Evolutionary conservation across 2,797 vertebrate genomes (phyloP).

Genomic region (Xenentodon cancila): DNA sequence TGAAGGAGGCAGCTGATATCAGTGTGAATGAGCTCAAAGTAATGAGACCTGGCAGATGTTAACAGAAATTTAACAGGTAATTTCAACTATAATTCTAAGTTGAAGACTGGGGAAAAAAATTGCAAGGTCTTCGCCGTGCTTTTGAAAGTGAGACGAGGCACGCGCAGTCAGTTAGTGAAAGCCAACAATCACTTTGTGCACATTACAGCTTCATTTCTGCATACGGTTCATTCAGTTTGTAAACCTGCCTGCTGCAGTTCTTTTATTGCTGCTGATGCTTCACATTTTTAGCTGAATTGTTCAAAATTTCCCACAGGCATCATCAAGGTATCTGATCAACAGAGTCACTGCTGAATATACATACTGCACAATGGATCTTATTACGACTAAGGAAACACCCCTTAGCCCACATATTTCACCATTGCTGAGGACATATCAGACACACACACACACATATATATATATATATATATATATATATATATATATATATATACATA

Average conservation of each 20-base stretch:
- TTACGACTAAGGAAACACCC: constrained; percentile 4
- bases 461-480: too few relatives aligned
- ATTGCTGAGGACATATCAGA: not conserved
- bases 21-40: constrained; percentile 35
- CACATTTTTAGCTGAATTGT: constrained; percentile 20
- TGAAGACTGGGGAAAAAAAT: constrained; percentile 23
- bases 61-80: constrained; percentile 47
- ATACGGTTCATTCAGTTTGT: not conserved
- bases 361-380: constrained; percentile 5
- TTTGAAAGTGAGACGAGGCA: not conserved
- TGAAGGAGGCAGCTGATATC: constrained; percentile 47
- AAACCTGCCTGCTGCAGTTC: constrained; percentile 4
- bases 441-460: too few relatives aligned
- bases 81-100: constrained; percentile 33
- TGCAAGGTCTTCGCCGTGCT: not conserved
- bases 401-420: not conserved
- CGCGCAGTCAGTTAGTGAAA: not conserved
- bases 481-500: too few relatives aligned
- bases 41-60: constrained; percentile 52
- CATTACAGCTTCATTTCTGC: not conserved
- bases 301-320: constrained; percentile 38
- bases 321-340: constrained; percentile 28
- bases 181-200: not conserved
- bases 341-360: constrained; percentile 23
- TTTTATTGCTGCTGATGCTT: constrained; percentile 22